phyloP scores from a whole-genome alignment of 2,113 vertebrate genomes.

The Atherinomorus stipes region DNA sequence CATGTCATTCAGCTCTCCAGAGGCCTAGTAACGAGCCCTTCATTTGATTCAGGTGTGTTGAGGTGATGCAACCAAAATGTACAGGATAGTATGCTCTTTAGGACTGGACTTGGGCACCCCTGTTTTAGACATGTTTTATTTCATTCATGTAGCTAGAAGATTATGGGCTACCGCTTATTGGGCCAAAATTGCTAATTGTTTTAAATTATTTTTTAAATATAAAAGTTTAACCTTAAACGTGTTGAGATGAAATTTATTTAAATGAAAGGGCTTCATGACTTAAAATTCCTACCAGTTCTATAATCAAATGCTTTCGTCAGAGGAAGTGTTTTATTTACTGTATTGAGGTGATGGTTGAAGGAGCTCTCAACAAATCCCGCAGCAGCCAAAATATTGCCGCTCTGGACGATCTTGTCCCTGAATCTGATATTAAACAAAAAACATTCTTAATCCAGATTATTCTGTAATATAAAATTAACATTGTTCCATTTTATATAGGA shows the following conservation, averaged over 20 bases:
- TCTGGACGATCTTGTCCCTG: constrained; percentile 78
- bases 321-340: constrained; percentile 54
- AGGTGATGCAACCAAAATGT: too few species aligned
- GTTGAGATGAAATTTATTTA: background rate
- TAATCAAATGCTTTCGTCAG: background rate
- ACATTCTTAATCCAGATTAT: background rate
- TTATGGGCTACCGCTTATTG: too few species aligned
- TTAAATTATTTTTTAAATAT: background rate
- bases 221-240: background rate
- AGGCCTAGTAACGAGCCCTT: too few species aligned
- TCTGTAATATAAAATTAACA: background rate
- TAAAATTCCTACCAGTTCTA: too few species aligned
- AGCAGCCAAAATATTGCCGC: constrained; percentile 65
- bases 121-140: too few species aligned
- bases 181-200: background rate
- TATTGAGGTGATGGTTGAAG: constrained; percentile 80
- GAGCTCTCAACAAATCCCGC: constrained; percentile 79
- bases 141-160: too few species aligned
- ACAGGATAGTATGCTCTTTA: too few species aligned
- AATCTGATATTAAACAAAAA: constrained; percentile 75
- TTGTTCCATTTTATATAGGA: background rate
- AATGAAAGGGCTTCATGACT: background rate
- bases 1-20: too few species aligned
- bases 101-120: too few species aligned
- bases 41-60: too few species aligned